Base-by-base conservation (phyloP, 2,797 vertebrate genomes). In the Botia almorhae region DNA sequence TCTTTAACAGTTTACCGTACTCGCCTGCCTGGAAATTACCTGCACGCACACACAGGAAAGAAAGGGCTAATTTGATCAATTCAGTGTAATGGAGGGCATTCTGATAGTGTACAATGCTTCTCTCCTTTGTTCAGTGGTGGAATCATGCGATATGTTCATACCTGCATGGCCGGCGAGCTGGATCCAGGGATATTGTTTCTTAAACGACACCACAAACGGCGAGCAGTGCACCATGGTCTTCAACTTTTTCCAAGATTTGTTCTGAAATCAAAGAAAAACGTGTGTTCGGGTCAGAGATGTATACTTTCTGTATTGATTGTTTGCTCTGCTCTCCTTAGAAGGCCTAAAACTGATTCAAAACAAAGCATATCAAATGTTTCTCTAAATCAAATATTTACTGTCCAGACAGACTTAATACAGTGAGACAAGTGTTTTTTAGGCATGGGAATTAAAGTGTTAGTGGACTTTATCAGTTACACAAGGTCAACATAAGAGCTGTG, bases 151-250 rank as follows among this genome's bases (percentile, higher is more conserved):
- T n/a, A 17, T 48, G 19, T 33, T 23, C 3, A 70, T 89, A 97
- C 96, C 96, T 90, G 95, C 92, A 2, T 97, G 96, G 61, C 96
- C 96, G 0, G 96, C 95, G 0, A 97, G 93, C 89, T 97, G 96
- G 86, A 98, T 95, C 96, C 96, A 96, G 0, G 96, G 95, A 85
- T 95, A 95, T 72, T 91, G 93, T 81, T 95, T 95, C 81, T 94
- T 93, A 85, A 94, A 94, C 80, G 95, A 96, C 86, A 95, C 93
- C 2, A 94, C 82, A 0, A 96, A 95, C 0, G 96, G 96, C 0
- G 95, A 94, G 86, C 93, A 95, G 83, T 96, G 94, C 80, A 97
- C 93, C 92, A 96, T 93, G 0, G 92, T 95, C 91, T 96, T 96
- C 86, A 96, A 74, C 77, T 95, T 97, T 84, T 90, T 95, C 96